These are phyloP conservation scores for Heliocidaris erythrogramma DNA, from an alignment of 35 echinoderm and acorn worm species.

Conservation along the genomic window DNA sequence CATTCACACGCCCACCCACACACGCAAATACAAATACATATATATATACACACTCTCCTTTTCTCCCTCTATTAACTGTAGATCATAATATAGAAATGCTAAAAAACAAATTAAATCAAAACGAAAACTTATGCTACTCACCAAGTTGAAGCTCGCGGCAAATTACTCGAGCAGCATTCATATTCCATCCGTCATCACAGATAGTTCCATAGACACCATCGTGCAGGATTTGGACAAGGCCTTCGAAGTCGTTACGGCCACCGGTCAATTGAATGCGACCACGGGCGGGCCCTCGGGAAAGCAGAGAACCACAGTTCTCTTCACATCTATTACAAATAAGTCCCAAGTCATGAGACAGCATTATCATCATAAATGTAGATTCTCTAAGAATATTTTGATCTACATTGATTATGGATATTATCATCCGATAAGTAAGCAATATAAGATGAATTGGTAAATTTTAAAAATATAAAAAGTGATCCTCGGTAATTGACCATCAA, in stretches of 20 bases:
- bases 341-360: not conserved
- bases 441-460: not conserved
- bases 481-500: too few species aligned
- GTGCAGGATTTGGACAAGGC: slow-evolving; percentile 75
- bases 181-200: slow-evolving; percentile 88
- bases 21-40: too few species aligned
- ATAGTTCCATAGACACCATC: slow-evolving; percentile 84
- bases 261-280: slow-evolving; percentile 63
- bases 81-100: too few species aligned
- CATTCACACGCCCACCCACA: too few species aligned
- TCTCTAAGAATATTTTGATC: not conserved
- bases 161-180: slow-evolving; percentile 70
- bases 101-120: too few species aligned
- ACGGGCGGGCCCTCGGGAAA: slow-evolving; percentile 24
- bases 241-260: slow-evolving; percentile 75
- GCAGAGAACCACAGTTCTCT: slow-evolving; percentile 1
- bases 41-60: too few species aligned
- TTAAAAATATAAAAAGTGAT: not conserved
- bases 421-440: not conserved
- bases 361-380: not conserved
- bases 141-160: slow-evolving; percentile 91
- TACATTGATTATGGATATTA: not conserved
- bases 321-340: slow-evolving; percentile 13
- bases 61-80: too few species aligned
- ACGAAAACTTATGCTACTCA: not conserved